Conservation (phyloP, 2,888 invertebrate genomes). For the Drosophila atroscutellata region DNA sequence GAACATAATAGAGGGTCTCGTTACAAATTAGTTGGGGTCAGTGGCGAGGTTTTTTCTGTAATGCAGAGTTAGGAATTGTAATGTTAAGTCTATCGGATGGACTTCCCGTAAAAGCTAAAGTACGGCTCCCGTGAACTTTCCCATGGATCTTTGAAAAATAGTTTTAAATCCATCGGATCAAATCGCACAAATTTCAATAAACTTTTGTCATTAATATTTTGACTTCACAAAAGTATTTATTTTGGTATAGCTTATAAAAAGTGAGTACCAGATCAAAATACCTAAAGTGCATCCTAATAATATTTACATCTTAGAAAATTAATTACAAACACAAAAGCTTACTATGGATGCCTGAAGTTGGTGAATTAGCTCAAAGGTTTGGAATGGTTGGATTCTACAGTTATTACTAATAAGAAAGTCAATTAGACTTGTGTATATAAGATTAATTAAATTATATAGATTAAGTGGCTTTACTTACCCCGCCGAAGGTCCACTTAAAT, state of each 20-base stretch:
- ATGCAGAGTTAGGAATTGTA: background rate
- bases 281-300: no score
- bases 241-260: no score
- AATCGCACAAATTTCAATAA: background rate
- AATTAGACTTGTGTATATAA: background rate
- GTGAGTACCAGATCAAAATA: no score
- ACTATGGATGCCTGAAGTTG: no score
- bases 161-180: background rate
- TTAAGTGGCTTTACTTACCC: slow-evolving; percentile 63
- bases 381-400: background rate
- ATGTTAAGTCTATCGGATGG: background rate
- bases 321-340: no score
- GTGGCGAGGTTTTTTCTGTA: background rate
- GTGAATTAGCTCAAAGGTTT: no score
- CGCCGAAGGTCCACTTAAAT: slow-evolving; percentile 42
- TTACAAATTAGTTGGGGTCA: background rate
- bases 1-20: background rate
- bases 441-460: background rate
- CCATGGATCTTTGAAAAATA: background rate
- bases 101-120: background rate
- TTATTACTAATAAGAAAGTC: background rate
- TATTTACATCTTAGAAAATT: no score
- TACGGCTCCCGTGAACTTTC: background rate
- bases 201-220: background rate
- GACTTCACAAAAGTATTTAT: no score